phyloP scores from a whole-genome alignment of 64 coral and sea anemone species.

The Trachythela sp. region DNA sequence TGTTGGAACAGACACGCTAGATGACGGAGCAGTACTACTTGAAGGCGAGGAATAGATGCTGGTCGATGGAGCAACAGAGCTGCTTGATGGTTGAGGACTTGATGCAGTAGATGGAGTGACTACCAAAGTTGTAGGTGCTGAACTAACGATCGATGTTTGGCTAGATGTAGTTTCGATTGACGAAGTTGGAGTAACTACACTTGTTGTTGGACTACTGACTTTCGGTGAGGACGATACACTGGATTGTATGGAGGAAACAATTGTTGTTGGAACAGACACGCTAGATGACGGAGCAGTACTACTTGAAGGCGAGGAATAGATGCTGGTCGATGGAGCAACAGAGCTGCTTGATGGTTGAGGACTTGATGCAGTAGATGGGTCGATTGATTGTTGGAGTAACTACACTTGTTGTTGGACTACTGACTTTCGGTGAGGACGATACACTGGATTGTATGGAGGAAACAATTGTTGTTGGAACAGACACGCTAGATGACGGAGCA shows the following conservation, averaged over 20 bases:
- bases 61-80: too few species aligned
- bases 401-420: background rate
- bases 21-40: background rate
- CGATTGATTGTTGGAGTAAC: background rate
- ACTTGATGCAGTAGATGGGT: background rate
- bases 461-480: conserved; percentile 28
- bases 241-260: too few species aligned
- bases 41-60: too few species aligned
- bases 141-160: background rate
- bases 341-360: conserved; percentile 36
- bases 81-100: conserved; percentile 34
- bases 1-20: conserved; percentile 15
- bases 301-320: too few species aligned
- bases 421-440: too few species aligned
- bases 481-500: background rate
- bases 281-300: background rate
- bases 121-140: background rate
- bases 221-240: too few species aligned
- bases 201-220: background rate
- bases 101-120: background rate
- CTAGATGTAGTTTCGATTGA: background rate
- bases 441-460: too few species aligned
- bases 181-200: background rate
- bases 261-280: conserved; percentile 3
- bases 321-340: too few species aligned